These are phyloP conservation scores for Acanthosepion esculentum DNA, from an alignment of 2,888 invertebrate species.

Conservation along the genomic window DNA sequence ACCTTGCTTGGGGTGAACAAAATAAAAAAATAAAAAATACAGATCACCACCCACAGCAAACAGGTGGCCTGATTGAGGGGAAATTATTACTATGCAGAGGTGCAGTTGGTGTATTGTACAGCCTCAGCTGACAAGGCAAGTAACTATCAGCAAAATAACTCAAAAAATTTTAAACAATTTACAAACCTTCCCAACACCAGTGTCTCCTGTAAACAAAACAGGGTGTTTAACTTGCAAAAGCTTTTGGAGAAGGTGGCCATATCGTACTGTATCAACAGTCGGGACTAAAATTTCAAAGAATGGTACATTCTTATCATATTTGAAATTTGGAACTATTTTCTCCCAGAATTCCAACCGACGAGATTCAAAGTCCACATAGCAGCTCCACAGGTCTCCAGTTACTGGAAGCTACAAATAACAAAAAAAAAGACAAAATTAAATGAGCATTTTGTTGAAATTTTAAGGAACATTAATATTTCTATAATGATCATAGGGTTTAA, in stretches of 20 bases:
- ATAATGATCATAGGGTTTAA: neutral
- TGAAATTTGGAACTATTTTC: conserved; percentile 84
- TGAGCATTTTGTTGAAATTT: too few species aligned
- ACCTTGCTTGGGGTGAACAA: too few species aligned
- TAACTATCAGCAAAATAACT: neutral
- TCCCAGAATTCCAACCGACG: conserved; percentile 85
- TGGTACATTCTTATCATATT: conserved; percentile 82
- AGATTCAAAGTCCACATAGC: conserved; percentile 83
- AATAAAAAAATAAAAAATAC: too few species aligned
- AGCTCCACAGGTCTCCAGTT: conserved; percentile 84
- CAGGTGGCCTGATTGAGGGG: too few species aligned
- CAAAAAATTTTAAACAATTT: neutral
- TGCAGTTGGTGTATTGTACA: too few species aligned
- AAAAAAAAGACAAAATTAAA: neutral
- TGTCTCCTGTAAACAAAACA: conserved; percentile 91
- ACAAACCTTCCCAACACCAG: conserved; percentile 86
- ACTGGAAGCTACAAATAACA: conserved; percentile 81
- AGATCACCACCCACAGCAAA: too few species aligned
- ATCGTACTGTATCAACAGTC: conserved; percentile 91
- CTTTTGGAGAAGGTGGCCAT: conserved; percentile 86
- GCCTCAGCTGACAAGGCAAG: neutral
- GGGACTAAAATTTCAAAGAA: conserved; percentile 94
- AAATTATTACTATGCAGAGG: neutral
- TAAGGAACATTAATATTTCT: neutral
- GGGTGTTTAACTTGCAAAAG: conserved; percentile 84